These are phyloP conservation scores for Eupeodes corollae DNA, from an alignment of 1,140 invertebrate genomes.

Conservation along the genomic window DNA sequence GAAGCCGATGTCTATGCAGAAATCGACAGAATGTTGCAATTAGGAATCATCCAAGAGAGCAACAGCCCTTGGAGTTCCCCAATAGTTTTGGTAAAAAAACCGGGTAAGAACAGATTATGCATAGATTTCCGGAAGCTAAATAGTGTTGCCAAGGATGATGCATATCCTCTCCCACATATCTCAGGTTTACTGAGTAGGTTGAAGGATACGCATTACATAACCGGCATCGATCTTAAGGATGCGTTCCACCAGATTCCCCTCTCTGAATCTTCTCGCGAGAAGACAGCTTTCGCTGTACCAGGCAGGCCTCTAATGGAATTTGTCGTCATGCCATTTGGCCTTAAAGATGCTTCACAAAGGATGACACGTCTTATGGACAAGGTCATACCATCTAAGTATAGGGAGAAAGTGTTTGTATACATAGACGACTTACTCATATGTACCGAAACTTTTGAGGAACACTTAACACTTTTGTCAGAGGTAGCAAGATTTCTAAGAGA, in stretches of 20 bases:
- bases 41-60: background rate
- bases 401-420: slow-evolving; percentile 11
- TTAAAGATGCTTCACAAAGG: slow-evolving; percentile 7
- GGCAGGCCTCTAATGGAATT: slow-evolving; percentile 25
- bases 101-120: no score
- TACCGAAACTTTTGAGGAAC: slow-evolving; percentile 4
- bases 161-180: background rate
- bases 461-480: background rate
- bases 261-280: slow-evolving; percentile 13
- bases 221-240: slow-evolving; percentile 20
- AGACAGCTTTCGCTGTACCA: slow-evolving; percentile 37
- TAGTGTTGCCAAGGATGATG: background rate
- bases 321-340: slow-evolving; percentile 14
- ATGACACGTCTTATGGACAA: slow-evolving; percentile 9
- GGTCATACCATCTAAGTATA: slow-evolving; percentile 32
- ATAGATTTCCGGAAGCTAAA: background rate
- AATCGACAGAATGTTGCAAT: slow-evolving; percentile 2
- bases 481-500: slow-evolving; percentile 1
- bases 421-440: slow-evolving; percentile 10
- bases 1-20: background rate
- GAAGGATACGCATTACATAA: background rate
- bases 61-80: background rate
- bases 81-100: no score
- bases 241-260: slow-evolving; percentile 30
- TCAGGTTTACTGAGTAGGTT: background rate